Evolutionary conservation across 2,113 vertebrate genomes (phyloP).

Genomic region (Zapus hudsonius): DNA sequence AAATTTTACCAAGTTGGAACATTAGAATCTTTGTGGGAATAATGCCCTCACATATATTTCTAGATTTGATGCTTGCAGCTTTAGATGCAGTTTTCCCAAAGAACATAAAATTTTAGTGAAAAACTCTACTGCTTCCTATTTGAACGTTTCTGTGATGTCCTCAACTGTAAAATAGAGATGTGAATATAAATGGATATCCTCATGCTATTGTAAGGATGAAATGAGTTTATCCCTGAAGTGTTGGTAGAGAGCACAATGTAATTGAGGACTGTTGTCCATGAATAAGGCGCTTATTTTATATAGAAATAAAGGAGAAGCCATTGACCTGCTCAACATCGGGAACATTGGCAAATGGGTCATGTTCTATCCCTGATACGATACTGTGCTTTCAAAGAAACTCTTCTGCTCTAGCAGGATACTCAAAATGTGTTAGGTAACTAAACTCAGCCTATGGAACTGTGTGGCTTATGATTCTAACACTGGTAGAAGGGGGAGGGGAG

Average conservation of each 20-base stretch:
- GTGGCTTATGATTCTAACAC: not conserved
- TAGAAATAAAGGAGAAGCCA: not conserved
- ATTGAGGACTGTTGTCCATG: not conserved
- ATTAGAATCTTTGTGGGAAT: not conserved
- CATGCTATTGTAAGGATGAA: not conserved
- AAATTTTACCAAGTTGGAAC: too few relatives aligned
- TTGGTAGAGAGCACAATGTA: not conserved
- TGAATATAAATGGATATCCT: not conserved
- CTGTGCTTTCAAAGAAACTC: not conserved
- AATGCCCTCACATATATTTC: not conserved
- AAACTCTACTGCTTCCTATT: not conserved
- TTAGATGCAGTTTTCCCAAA: conserved; percentile 9
- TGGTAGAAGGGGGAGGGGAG: not conserved
- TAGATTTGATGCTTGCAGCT: not conserved
- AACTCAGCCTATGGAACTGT: not conserved
- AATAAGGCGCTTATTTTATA: not conserved
- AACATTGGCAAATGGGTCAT: not conserved
- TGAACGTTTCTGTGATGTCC: not conserved
- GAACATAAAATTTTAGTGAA: not conserved
- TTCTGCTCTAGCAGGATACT: conserved; percentile 4
- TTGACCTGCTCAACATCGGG: not conserved
- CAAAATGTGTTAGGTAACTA: not conserved
- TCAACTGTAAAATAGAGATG: not conserved
- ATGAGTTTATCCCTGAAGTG: not conserved
- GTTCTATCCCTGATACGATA: not conserved